Evolutionary conservation across 2,888 invertebrate genomes (phyloP).

Genomic region (Parasteatoda lunata): DNA sequence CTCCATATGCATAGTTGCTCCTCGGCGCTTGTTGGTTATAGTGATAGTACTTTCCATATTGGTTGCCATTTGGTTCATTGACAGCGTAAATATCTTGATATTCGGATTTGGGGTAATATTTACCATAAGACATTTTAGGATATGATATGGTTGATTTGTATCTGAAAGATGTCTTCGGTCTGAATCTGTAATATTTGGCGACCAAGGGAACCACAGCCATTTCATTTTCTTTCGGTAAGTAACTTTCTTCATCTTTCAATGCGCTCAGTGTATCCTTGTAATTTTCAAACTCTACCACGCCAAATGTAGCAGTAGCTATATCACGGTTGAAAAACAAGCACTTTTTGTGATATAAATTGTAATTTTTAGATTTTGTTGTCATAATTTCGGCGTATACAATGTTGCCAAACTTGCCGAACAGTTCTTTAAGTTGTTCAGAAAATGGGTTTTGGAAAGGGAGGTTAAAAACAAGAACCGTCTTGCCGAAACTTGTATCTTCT

Average conservation of each 20-base stretch:
- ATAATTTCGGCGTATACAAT: conserved; percentile 90
- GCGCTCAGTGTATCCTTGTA: conserved; percentile 90
- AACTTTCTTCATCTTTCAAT: conserved; percentile 73
- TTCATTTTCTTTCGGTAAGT: conserved; percentile 45
- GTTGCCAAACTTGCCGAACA: conserved; percentile 91
- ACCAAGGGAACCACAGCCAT: conserved; percentile 50
- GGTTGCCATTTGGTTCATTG: neutral
- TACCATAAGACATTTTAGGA: neutral
- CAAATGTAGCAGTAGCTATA: conserved; percentile 87
- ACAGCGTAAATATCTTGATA: neutral
- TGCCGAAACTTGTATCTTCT: conserved; percentile 93
- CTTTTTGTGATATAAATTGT: conserved; percentile 88
- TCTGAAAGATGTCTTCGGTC: neutral
- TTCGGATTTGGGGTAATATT: conserved; percentile 3
- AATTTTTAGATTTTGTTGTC: conserved; percentile 82
- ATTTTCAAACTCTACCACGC: conserved; percentile 92
- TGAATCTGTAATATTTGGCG: conserved; percentile 10
- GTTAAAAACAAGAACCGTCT: conserved; percentile 90
- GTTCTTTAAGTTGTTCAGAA: conserved; percentile 90
- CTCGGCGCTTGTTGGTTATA: neutral
- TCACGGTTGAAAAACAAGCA: conserved; percentile 87
- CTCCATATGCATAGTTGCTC: neutral
- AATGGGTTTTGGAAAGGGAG: conserved; percentile 88
- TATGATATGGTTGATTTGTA: neutral
- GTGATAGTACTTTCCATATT: neutral